Evolutionary conservation across 1,140 invertebrate species (phyloP), one percentile per base, ranked within the genome.

Genomic region (Diachasmimorpha longicaudata): DNA sequence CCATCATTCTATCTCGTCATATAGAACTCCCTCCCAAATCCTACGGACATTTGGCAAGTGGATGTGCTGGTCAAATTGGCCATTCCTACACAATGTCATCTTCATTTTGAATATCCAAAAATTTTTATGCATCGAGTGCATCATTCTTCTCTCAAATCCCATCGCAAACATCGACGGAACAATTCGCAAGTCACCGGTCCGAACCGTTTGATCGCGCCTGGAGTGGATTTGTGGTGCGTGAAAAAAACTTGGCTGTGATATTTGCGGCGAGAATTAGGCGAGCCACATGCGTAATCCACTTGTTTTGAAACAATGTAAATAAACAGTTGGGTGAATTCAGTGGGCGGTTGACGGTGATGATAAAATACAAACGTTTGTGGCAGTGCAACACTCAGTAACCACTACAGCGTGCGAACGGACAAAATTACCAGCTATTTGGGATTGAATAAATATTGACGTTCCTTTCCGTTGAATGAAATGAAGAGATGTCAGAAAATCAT

Each of bases 361-460:
- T 63, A 31, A 63, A 63, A 63, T 63, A 25, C 21, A 63, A 63
- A 31, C 58, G 58, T 63, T 25, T 25, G 23, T 63, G 23, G 23
- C 6, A 11, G 21, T 4, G 13, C 21, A 63, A 63, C 23, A 23
- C 11, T 63, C 19, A 8, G 19, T 63, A 63, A 63, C 19, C 58
- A 63, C 23, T 19, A 25, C 13, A 42, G 4, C 2, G 21, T 63
- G 21, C 13, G 19, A 63, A 19, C 31, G 3, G 11, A 63, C 58
- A 63, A 63, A 25, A 25, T 31, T 25, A 11, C 23, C 23, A 10
- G 31, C 58, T 13, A 63, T 63, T 58, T 1, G 21, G 8, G 4
- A 58, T 58, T 63, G 58, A 63, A 63, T 63, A 63, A 63, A 63
- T 63, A 63, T 63, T 63, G 58, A 63, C 13, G 19, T 14, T 21